Conservation (phyloP, 2,113 vertebrate genomes). For the Vidua chalybeata region DNA sequence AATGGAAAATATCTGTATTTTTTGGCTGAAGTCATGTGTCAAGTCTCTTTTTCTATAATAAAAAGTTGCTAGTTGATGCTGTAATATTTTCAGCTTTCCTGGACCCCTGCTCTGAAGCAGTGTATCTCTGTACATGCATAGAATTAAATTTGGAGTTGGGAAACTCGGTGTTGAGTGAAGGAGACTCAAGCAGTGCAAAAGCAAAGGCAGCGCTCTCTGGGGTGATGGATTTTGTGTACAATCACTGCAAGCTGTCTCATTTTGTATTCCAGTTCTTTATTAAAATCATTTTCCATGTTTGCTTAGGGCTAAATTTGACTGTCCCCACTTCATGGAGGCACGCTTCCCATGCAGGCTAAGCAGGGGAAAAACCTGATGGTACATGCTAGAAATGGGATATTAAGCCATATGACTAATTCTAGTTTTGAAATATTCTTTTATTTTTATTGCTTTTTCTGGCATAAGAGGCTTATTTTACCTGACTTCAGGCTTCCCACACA, state of each 20-base stretch:
- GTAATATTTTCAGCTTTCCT: neutral
- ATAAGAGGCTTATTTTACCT: slow-evolving; percentile 38
- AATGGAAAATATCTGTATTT: neutral
- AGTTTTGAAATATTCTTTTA: neutral
- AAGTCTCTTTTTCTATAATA: neutral
- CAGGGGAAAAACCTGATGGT: neutral
- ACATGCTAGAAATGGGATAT: neutral
- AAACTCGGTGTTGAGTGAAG: neutral
- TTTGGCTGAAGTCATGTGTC: neutral
- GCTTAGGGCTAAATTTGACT: neutral
- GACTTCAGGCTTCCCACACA: slow-evolving; percentile 27
- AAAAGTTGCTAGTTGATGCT: neutral
- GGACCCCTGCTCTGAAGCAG: neutral
- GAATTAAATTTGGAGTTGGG: neutral
- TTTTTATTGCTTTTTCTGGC: neutral
- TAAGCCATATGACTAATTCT: slow-evolving; percentile 32
- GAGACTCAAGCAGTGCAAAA: neutral
- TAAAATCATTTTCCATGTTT: neutral
- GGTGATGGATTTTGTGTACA: neutral
- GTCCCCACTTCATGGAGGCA: neutral
- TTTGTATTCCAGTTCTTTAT: neutral
- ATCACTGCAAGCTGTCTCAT: neutral
- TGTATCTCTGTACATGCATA: neutral
- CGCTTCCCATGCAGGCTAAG: neutral
- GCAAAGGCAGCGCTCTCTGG: neutral